Conservation (phyloP, 2,113 vertebrate genomes). For the Megaceryle maxima region DNA sequence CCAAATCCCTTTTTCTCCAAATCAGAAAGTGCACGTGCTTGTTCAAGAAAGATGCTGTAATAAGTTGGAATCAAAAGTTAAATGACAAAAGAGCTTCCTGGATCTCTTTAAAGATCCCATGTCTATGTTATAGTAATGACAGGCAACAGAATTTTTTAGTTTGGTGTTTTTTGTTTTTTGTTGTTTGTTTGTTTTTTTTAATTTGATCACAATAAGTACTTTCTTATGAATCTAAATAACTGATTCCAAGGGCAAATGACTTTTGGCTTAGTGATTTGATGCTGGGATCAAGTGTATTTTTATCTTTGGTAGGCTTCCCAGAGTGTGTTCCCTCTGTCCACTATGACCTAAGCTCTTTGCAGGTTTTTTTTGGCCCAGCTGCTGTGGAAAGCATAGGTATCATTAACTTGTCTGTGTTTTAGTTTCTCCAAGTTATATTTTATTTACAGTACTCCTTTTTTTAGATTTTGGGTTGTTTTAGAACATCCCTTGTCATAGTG, state of each 20-base stretch:
- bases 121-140: not conserved
- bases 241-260: not conserved
- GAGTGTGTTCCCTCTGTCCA: not conserved
- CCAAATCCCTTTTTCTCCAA: not conserved
- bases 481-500: not conserved
- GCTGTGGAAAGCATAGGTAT: not conserved
- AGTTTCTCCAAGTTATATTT: not conserved
- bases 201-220: not conserved
- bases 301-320: not conserved
- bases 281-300: not conserved
- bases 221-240: not conserved
- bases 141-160: not conserved
- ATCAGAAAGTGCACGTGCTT: not conserved
- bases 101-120: not conserved
- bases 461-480: not conserved
- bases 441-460: not conserved
- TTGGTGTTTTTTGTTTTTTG: too few species aligned
- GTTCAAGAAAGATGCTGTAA: not conserved
- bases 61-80: not conserved
- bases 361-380: not conserved
- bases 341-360: not conserved
- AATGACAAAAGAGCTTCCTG: not conserved
- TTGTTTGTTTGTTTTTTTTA: too few species aligned
- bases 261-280: not conserved
- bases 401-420: not conserved